Percentiles rank a stretch among this genome's conserved stretches.
Evolutionary conservation across 2,888 invertebrate species (phyloP).

Genomic region (Ichneumoninae sp.): DNA sequence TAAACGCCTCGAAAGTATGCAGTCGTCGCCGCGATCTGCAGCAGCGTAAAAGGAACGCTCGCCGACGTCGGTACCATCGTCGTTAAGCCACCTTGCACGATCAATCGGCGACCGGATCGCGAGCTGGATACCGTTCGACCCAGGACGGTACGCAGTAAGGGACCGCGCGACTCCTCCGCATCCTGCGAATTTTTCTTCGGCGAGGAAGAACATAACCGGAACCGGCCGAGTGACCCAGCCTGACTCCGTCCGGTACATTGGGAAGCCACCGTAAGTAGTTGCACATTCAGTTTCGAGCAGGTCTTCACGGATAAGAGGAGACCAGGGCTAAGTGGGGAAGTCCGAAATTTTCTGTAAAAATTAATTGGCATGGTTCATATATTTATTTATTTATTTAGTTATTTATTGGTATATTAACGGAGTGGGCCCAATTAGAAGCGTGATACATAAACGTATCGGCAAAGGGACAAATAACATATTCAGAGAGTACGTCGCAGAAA

Average conservation of each 20-base stretch:
- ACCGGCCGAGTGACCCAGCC: background rate
- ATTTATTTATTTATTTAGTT: too few species aligned
- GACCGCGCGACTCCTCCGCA: background rate
- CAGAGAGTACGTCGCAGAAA: too few species aligned
- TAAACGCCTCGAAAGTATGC: conserved; percentile 74
- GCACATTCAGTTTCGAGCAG: background rate
- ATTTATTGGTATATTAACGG: too few species aligned
- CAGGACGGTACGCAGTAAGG: background rate
- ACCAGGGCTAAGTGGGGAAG: too few species aligned
- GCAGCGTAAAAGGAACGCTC: conserved; percentile 67
- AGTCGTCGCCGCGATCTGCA: conserved; percentile 79
- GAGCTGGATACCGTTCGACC: background rate
- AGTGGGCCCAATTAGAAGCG: too few species aligned
- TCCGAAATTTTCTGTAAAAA: too few species aligned
- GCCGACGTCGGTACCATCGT: background rate
- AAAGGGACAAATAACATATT: too few species aligned
- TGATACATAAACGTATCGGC: too few species aligned
- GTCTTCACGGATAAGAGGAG: background rate
- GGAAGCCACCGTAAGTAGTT: conserved; percentile 29
- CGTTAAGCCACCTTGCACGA: conserved; percentile 2
- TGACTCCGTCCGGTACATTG: background rate
- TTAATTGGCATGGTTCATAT: too few species aligned
- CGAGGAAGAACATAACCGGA: background rate
- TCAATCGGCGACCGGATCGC: background rate
- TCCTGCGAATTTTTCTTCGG: background rate